Conservation (phyloP, 1,140 invertebrate species). For the Euwallacea similis region DNA sequence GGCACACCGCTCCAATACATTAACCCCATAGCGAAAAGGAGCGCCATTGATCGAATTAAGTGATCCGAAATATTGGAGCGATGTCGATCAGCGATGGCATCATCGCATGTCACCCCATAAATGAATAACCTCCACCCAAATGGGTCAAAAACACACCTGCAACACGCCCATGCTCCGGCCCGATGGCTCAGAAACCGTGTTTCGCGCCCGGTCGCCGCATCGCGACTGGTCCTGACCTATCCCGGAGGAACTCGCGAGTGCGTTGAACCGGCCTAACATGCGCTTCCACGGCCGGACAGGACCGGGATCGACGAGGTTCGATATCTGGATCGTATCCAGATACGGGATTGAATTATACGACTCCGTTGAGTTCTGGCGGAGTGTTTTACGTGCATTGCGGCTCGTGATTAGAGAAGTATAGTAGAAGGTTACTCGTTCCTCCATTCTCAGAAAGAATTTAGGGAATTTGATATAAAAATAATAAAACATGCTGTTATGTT, state of each 20-base stretch:
- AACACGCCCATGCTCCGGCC: slow-evolving; percentile 42
- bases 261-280: slow-evolving; percentile 37
- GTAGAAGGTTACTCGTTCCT: not conserved
- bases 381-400: not conserved
- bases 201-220: slow-evolving; percentile 40
- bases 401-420: not conserved
- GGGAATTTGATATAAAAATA: not conserved
- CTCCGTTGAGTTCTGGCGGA: not conserved
- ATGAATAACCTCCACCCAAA: not conserved
- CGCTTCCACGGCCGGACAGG: slow-evolving; percentile 22
- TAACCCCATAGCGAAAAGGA: too few relatives aligned
- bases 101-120: not conserved
- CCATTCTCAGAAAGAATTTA: not conserved
- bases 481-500: not conserved
- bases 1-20: too few relatives aligned
- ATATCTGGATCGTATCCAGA: not conserved
- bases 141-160: slow-evolving; percentile 30
- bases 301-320: slow-evolving; percentile 5
- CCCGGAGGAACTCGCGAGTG: slow-evolving; percentile 38
- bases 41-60: too few relatives aligned
- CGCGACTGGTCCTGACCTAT: slow-evolving; percentile 47
- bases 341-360: too few relatives aligned
- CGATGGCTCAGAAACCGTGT: slow-evolving; percentile 31
- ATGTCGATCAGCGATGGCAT: too few relatives aligned
- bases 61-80: too few relatives aligned